Percentiles rank a stretch among this genome's conserved stretches.
Evolutionary conservation across 2,888 invertebrate genomes (phyloP).

Genomic region (Arge pagana): DNA sequence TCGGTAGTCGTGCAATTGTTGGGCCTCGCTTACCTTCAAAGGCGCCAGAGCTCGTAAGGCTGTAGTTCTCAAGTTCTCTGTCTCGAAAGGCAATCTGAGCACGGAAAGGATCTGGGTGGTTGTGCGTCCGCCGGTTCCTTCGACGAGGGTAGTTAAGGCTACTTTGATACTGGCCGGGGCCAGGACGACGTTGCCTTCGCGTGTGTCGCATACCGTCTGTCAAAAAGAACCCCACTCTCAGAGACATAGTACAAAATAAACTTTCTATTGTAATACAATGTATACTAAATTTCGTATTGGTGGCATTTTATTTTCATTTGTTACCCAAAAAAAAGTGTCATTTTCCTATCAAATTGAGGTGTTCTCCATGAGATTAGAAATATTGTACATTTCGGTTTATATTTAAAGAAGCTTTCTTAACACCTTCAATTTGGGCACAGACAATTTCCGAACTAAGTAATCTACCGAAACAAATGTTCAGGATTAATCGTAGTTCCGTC

Average conservation of each 20-base stretch:
- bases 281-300: neutral
- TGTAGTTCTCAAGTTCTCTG: slow-evolving; percentile 35
- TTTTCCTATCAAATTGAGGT: too few species aligned
- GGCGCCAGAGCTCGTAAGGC: slow-evolving; percentile 41
- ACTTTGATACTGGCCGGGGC: slow-evolving; percentile 72
- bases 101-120: slow-evolving; percentile 64
- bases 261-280: slow-evolving; percentile 4
- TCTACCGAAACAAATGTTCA: too few species aligned
- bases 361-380: too few species aligned
- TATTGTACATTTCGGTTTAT: too few species aligned
- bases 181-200: slow-evolving; percentile 64
- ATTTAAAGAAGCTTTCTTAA: too few species aligned
- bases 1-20: neutral
- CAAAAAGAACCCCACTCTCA: slow-evolving; percentile 23
- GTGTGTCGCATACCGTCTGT: slow-evolving; percentile 36
- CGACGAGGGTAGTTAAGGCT: slow-evolving; percentile 66
- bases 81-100: slow-evolving; percentile 61
- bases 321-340: too few species aligned
- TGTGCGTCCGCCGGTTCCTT: slow-evolving; percentile 65
- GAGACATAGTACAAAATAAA: slow-evolving; percentile 8
- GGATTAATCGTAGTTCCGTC: too few species aligned
- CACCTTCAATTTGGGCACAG: too few species aligned
- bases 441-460: too few species aligned
- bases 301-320: too few species aligned
- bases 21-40: slow-evolving; percentile 51